These are phyloP conservation scores for Tympanoctomys barrerae DNA, from an alignment of 2,797 vertebrate species.

Conservation along the genomic window DNA sequence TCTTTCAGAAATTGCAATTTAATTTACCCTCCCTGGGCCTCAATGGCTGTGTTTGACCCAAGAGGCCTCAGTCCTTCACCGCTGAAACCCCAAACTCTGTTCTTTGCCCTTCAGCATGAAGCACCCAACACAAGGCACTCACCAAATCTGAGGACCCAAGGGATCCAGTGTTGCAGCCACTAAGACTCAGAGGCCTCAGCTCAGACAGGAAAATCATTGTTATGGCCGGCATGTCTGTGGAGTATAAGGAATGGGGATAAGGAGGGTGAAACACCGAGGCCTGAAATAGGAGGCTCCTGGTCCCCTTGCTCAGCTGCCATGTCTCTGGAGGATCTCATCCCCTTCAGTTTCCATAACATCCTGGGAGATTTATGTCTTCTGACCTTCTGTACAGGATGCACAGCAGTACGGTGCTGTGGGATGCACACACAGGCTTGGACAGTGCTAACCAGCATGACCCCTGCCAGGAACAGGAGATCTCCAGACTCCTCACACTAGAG, in stretches of 20 bases:
- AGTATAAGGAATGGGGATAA: background rate
- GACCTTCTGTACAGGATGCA: background rate
- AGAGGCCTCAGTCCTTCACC: no score
- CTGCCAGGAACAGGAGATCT: background rate
- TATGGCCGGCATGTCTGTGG: background rate
- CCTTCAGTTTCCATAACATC: background rate
- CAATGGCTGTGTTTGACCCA: no score
- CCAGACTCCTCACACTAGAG: background rate
- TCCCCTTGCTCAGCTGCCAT: background rate
- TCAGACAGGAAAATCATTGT: background rate
- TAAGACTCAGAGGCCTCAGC: background rate
- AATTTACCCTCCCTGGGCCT: no score
- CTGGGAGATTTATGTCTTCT: background rate
- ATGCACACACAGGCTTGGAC: background rate
- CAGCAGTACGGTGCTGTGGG: background rate
- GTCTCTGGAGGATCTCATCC: background rate
- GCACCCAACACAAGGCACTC: no score
- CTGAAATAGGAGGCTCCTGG: background rate
- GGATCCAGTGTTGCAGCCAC: fast-evolving
- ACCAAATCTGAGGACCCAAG: background rate
- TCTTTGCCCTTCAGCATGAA: no score
- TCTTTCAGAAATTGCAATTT: no score
- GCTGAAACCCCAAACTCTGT: no score
- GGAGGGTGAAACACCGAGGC: background rate
- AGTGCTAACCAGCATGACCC: background rate